Evolutionary conservation across 2,113 vertebrate species (phyloP), one percentile per base, ranked within the genome.

Genomic region (Sinocyclocheilus grahami): DNA sequence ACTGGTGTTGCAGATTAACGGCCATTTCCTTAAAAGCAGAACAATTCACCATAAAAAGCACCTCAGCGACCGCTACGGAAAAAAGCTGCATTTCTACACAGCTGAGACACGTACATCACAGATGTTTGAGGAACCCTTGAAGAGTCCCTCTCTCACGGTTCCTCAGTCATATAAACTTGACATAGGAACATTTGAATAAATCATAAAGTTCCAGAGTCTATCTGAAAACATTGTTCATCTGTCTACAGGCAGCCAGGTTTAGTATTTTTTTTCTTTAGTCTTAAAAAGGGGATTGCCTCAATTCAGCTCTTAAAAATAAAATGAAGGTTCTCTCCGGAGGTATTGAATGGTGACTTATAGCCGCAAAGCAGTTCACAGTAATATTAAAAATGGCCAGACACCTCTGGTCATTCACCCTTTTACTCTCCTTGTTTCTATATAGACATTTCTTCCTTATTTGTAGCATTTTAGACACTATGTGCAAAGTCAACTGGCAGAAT

Each of bases 341-440:
- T 60, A 63, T 27, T 30, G 78, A 30, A 63, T 75, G 63, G 53
- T 7, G 24, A 53, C 46, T 63, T 53, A 79, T 39, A 67, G 72
- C 76, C 86, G 62, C 46, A 88, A 42, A 82, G 85, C 39, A 85
- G 83, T 91, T 93, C 90, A 89, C 85, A 90, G 86, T 89, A 75
- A 80, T 79, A 88, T 84, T 88, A 82, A 84, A 6, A 83, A 18
- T 14, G 85, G 69, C 51, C 60, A 81, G 13, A 82, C 71, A 78
- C n/a, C 63, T 76, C 39, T 74, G 55, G 69, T 83, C 87, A 88
- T 85, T 62, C 53, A 81, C 55, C 39, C 37, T 39, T 37, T 53
- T 87, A 27, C 62, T 60, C 79, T n/a, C n/a, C 37, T 13, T 62
- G 27, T 42, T 39, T 18, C 27, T 86, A 30, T 58, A 74, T 39